A percentile compares a stretch with the other conserved stretches of the same genome.
Conservation (phyloP, 2,888 invertebrate genomes). For the Ctenicera cuprea region DNA sequence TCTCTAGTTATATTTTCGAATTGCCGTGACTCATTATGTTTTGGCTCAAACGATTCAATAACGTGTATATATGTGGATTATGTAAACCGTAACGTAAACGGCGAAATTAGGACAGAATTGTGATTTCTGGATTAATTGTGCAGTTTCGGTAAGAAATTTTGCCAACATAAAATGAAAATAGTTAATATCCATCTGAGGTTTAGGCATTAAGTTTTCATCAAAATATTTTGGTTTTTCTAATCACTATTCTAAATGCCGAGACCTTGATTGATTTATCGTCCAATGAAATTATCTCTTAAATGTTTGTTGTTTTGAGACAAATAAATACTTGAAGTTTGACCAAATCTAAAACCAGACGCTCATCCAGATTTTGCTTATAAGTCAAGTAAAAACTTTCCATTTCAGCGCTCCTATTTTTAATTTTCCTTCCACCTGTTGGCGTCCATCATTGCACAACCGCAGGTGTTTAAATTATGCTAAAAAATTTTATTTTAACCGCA, state of each 20-base stretch:
- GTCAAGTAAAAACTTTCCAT: conserved; percentile 29
- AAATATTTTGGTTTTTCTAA: too few species aligned
- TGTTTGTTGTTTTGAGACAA: too few species aligned
- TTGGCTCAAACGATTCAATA: conserved; percentile 24
- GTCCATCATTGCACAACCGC: conserved; percentile 17
- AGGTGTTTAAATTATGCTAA: not conserved
- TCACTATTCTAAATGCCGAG: too few species aligned
- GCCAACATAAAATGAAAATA: not conserved
- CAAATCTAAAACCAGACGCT: not conserved
- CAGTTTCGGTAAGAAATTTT: too few species aligned
- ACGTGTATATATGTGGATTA: conserved; percentile 8
- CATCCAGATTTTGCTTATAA: too few species aligned
- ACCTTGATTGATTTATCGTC: too few species aligned
- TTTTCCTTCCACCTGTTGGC: conserved; percentile 32
- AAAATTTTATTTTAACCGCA: not conserved
- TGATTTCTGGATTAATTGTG: not conserved
- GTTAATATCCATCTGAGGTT: too few species aligned
- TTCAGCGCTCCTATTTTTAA: conserved; percentile 28
- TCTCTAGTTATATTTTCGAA: conserved; percentile 28
- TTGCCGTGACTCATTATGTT: conserved; percentile 21
- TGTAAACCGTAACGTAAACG: not conserved
- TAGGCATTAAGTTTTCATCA: too few species aligned
- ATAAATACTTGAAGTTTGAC: too few species aligned
- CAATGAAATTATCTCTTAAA: too few species aligned
- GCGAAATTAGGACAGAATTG: too few species aligned